A percentile compares a stretch with the other conserved stretches of the same genome.
Conservation (phyloP, 2,888 invertebrate genomes). For the Aspidiotus destructor region DNA sequence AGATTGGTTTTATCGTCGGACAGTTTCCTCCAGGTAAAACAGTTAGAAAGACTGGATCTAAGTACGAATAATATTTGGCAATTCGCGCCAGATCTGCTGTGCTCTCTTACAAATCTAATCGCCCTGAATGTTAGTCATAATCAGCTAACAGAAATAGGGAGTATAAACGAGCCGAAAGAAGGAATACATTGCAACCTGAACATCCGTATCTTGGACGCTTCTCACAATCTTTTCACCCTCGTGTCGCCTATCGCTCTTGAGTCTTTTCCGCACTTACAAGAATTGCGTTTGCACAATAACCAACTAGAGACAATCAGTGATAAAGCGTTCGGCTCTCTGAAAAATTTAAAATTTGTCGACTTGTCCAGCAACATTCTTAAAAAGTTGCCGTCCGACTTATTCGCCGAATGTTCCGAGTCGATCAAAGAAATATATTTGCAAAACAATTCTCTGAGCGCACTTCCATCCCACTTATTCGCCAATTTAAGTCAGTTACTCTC, state of each 20-base stretch:
- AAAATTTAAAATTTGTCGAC: conserved; percentile 73
- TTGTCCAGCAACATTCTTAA: conserved; percentile 83
- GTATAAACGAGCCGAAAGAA: conserved; percentile 51
- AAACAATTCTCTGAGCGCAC: conserved; percentile 79
- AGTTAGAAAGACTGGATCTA: conserved; percentile 72
- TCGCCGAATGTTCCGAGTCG: conserved; percentile 64
- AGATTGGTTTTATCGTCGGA: conserved; percentile 71
- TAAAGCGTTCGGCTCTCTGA: conserved; percentile 67
- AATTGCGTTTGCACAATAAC: conserved; percentile 76
- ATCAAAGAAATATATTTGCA: conserved; percentile 82
- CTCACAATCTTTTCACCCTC: conserved; percentile 72
- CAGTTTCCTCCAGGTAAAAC: conserved; percentile 64
- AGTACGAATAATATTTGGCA: conserved; percentile 85
- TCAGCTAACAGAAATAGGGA: conserved; percentile 75
- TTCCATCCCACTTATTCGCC: conserved; percentile 77
- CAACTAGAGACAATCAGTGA: conserved; percentile 81
- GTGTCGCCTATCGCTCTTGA: conserved; percentile 76
- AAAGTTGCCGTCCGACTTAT: conserved; percentile 74
- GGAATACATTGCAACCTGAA: conserved; percentile 56
- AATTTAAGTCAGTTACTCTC: conserved; percentile 70
- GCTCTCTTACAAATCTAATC: conserved; percentile 67
- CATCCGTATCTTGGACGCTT: conserved; percentile 71
- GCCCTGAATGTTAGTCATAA: conserved; percentile 78
- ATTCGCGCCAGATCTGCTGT: conserved; percentile 75
- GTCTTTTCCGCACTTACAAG: conserved; percentile 63